Evolutionary conservation across 2,797 vertebrate species (phyloP).

Genomic region (Semaprochilodus insignis): DNA sequence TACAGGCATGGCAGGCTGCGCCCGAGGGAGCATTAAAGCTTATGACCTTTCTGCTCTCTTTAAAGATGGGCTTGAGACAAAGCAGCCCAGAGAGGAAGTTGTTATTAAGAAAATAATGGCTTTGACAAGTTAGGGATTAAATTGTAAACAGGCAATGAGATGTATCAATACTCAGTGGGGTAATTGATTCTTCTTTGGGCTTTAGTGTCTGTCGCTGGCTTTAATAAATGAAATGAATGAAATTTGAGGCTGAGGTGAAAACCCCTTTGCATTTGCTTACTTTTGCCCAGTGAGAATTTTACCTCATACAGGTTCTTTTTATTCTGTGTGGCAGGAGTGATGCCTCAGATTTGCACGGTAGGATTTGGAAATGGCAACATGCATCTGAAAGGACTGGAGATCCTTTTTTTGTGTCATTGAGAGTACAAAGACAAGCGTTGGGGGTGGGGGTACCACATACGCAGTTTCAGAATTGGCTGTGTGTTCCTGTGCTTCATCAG

Average conservation of each 20-base stretch:
- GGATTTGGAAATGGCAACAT: slow-evolving; percentile 12
- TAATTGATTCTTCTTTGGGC: slow-evolving; percentile 78
- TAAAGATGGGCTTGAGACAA: slow-evolving; percentile 52
- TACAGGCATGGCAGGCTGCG: slow-evolving; percentile 46
- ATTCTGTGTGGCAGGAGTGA: slow-evolving; percentile 19
- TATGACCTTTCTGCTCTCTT: slow-evolving; percentile 59
- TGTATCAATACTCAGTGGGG: slow-evolving; percentile 60
- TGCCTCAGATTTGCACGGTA: slow-evolving; percentile 5
- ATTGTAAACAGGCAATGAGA: slow-evolving; percentile 60
- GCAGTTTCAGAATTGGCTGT: slow-evolving; percentile 48
- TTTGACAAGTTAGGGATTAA: slow-evolving; percentile 64
- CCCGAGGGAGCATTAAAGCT: slow-evolving; percentile 54
- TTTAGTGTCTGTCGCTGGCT: slow-evolving; percentile 75
- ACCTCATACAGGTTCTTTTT: slow-evolving; percentile 23
- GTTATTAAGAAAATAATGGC: slow-evolving; percentile 64
- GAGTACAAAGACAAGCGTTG: slow-evolving; percentile 12
- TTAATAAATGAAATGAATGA: slow-evolving; percentile 78
- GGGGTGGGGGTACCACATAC: slow-evolving; percentile 30
- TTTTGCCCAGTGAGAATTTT: slow-evolving; percentile 25
- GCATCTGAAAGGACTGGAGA: background rate
- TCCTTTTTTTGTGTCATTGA: slow-evolving; percentile 20
- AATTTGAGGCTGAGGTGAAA: slow-evolving; percentile 68
- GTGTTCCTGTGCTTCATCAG: slow-evolving; percentile 57
- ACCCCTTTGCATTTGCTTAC: slow-evolving; percentile 47
- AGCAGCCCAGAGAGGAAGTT: slow-evolving; percentile 54